A percentile compares a stretch with the other conserved stretches of the same genome.
These are phyloP conservation scores for Tor tambroides DNA, from an alignment of 2,113 vertebrate species.

Conservation along the genomic window DNA sequence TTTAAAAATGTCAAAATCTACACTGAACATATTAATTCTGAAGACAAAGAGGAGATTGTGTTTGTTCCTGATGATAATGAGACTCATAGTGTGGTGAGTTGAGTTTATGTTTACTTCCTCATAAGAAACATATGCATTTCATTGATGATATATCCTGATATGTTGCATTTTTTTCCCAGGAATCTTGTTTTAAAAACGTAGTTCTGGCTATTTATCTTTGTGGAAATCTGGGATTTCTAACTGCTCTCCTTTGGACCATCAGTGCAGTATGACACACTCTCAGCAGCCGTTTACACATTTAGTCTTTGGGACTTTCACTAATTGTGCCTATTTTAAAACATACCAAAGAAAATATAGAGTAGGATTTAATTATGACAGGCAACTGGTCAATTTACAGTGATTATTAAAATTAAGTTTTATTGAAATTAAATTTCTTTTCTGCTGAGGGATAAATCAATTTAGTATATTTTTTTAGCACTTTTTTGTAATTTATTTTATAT, in stretches of 20 bases:
- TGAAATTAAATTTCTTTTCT: not conserved
- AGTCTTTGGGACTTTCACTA: not conserved
- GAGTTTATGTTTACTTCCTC: not conserved
- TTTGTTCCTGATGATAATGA: conserved; percentile 54
- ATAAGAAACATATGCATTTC: not conserved
- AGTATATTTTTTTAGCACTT: not conserved
- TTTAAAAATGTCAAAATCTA: conserved; percentile 57
- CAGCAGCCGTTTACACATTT: not conserved
- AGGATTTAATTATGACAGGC: not conserved
- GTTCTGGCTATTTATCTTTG: conserved; percentile 79
- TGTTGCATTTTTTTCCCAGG: conserved; percentile 71
- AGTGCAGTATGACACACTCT: conserved; percentile 65
- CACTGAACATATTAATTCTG: conserved; percentile 74
- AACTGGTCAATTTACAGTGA: no score
- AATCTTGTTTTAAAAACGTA: conserved; percentile 76
- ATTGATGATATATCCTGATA: not conserved
- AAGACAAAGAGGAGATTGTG: conserved; percentile 81
- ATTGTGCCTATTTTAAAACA: not conserved
- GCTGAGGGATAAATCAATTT: not conserved
- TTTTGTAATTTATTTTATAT: not conserved
- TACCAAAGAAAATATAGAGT: not conserved
- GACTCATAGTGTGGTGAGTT: conserved; percentile 73
- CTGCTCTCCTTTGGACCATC: conserved; percentile 77
- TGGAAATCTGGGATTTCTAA: conserved; percentile 81
- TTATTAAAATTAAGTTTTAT: not conserved